These are phyloP conservation scores for Tokudaia tokunoshimensis DNA, from an alignment of 2,797 vertebrate species.

Conservation along the genomic window DNA sequence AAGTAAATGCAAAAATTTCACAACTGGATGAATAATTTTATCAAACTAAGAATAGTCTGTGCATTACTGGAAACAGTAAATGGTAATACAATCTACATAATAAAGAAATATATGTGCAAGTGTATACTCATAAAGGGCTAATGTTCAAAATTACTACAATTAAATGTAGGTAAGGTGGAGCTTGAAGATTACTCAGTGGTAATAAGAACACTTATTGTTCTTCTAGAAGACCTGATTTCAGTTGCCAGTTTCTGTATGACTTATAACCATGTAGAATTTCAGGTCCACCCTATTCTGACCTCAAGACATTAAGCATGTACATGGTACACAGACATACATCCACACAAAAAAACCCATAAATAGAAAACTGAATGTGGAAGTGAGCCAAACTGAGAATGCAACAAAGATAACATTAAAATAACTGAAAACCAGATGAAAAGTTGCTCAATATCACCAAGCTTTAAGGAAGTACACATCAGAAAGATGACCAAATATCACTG, in stretches of 20 bases:
- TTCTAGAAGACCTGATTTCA: background rate
- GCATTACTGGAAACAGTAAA: background rate
- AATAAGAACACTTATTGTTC: background rate
- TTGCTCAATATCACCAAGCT: background rate
- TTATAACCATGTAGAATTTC: background rate
- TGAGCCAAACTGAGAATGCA: background rate
- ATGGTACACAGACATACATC: background rate
- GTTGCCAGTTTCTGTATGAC: background rate
- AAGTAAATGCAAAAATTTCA: background rate
- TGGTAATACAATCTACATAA: background rate
- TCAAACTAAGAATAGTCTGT: background rate
- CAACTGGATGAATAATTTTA: background rate
- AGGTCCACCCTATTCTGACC: background rate
- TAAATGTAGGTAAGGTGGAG: background rate
- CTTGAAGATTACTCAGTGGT: background rate
- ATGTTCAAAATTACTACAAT: background rate
- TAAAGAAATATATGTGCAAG: background rate
- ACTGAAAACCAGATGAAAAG: background rate
- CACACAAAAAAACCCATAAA: background rate
- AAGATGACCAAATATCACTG: background rate
- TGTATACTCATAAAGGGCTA: background rate
- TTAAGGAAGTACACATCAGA: background rate
- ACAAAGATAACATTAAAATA: background rate
- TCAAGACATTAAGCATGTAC: background rate
- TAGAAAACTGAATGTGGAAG: background rate